These are phyloP conservation scores for Odontocerum albicorne DNA, from an alignment of 2,888 invertebrate genomes.

Conservation along the genomic window DNA sequence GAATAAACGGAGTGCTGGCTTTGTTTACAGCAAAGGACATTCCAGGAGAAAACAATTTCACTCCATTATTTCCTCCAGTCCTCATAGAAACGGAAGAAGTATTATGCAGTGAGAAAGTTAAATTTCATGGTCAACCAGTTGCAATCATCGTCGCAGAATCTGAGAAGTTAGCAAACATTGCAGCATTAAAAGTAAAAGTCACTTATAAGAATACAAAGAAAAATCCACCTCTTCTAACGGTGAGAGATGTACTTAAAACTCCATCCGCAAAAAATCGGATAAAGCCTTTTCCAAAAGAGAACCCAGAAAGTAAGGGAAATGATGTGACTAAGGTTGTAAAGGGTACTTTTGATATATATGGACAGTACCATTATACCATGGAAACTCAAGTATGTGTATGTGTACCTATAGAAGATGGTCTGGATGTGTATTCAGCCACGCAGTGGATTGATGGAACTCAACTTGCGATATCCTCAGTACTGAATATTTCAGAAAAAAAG, in stretches of 20 bases:
- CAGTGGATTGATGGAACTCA: slow-evolving; percentile 68
- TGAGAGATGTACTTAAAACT: slow-evolving; percentile 55
- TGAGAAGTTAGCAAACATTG: slow-evolving; percentile 59
- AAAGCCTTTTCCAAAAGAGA: slow-evolving; percentile 43
- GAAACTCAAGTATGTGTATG: slow-evolving; percentile 70
- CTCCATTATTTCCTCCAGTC: slow-evolving; percentile 40
- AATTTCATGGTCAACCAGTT: slow-evolving; percentile 74
- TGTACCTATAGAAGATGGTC: slow-evolving; percentile 67
- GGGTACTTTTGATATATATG: slow-evolving; percentile 58
- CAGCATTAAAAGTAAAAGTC: slow-evolving; percentile 59
- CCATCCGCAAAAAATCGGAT: slow-evolving; percentile 49
- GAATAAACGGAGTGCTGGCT: slow-evolving; percentile 64
- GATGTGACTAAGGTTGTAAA: slow-evolving; percentile 55
- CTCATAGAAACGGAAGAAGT: slow-evolving; percentile 51
- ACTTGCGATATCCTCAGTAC: slow-evolving; percentile 54
- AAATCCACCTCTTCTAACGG: slow-evolving; percentile 49
- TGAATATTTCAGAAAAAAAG: slow-evolving; percentile 63
- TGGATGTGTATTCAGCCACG: slow-evolving; percentile 63
- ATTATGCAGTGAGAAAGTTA: slow-evolving; percentile 57
- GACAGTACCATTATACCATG: slow-evolving; percentile 79
- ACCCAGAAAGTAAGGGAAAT: slow-evolving; percentile 45
- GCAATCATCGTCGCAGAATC: slow-evolving; percentile 72
- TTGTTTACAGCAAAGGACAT: slow-evolving; percentile 68
- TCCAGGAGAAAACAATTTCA: slow-evolving; percentile 68
- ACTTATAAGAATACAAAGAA: slow-evolving; percentile 52